Base-by-base conservation (phyloP, 2,888 invertebrate species). In the Nowickia ferox region DNA sequence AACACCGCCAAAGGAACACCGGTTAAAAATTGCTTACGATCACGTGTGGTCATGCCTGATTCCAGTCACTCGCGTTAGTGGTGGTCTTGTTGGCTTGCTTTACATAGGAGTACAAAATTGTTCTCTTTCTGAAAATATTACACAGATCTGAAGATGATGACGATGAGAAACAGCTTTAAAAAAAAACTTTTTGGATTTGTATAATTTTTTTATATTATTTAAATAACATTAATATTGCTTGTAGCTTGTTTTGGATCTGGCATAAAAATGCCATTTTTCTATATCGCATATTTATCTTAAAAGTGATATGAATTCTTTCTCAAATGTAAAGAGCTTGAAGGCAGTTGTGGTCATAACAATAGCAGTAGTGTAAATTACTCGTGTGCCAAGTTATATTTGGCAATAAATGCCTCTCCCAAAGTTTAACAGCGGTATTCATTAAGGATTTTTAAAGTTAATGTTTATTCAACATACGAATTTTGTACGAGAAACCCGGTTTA, bases 221-320 rank as follows among this genome's bases (percentile, higher is more conserved):
- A 51, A 53, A 53, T 19, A 66, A 72, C 38, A 65, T 77, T 77
- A 72, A 83, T 66, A 72, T 30, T n/a, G 51, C 72, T 72, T 61
- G 46, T 46, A 38, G 57, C 72, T 9, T 55, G 72, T 78, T 78
- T 72, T 78, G 66, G 77, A 78, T 72, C 51, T 77, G 65, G 13
- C 48, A 59, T 59, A 65, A 66, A 83, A 77, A 72, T 72, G 11
- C 22, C 19, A 63, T 42, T 66, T 72, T 17, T 76, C 66, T 68
- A 74, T 59, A 83, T 72, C 83, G 66, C 65, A 71, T 63, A 57
- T 65, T 77, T 76, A 83, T 77, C 83, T 71, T 38, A 59, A 59
- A 30, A 51, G 51, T 44, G 68, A 75, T 81, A 61, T 61, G 19
- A 68, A 68, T 68, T 75, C 19, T 53, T 74, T 55, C 11, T 46